Conservation (phyloP, 2,113 vertebrate genomes). For the Pseudonaja textilis region DNA sequence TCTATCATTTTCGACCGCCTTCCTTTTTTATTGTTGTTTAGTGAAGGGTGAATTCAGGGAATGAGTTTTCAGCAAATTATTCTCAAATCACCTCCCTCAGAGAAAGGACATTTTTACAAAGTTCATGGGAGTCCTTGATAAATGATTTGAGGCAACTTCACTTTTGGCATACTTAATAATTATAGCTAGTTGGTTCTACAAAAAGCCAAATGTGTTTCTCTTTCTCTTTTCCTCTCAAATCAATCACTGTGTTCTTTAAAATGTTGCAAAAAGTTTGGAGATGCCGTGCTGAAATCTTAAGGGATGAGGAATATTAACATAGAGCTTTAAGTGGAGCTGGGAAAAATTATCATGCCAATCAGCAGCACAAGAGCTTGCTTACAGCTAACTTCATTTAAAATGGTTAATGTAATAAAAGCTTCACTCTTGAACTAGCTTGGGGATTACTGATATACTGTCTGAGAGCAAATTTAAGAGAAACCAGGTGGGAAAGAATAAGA, state of each 20-base stretch:
- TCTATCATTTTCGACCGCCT: background rate
- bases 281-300: constrained; percentile 24
- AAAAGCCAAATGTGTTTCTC: constrained; percentile 2
- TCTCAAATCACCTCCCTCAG: constrained; percentile 41
- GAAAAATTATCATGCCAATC: constrained; percentile 27
- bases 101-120: constrained; percentile 1
- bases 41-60: constrained; percentile 8
- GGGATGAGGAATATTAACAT: constrained; percentile 3
- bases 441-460: background rate
- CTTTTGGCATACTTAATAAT: constrained; percentile 19
- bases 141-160: constrained; percentile 18
- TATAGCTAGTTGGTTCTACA: background rate
- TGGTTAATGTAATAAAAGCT: background rate
- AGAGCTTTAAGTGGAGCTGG: constrained; percentile 9
- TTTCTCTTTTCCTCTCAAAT: background rate
- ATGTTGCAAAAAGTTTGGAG: background rate
- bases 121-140: constrained; percentile 14
- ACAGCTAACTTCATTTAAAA: background rate
- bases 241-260: constrained; percentile 24
- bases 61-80: constrained; percentile 36
- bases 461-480: constrained; percentile 8
- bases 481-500: background rate
- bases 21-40: constrained; percentile 19
- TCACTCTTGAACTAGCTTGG: background rate
- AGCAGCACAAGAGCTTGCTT: constrained; percentile 3